phyloP scores from a whole-genome alignment of 2,888 invertebrate species.

The Erebia aethiops region DNA sequence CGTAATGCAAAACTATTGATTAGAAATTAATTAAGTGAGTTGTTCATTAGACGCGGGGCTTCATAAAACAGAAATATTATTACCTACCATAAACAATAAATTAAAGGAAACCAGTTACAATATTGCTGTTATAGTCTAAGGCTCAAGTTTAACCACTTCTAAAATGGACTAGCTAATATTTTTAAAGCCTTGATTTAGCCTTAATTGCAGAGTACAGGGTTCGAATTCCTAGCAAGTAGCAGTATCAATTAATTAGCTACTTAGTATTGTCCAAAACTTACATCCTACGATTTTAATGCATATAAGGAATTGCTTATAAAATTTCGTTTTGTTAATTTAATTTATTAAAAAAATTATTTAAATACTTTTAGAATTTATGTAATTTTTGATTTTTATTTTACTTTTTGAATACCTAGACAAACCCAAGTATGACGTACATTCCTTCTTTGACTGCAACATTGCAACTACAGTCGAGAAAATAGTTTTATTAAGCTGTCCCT shows the following conservation, averaged over 20 bases:
- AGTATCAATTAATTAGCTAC: too few species aligned
- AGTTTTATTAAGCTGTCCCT: conserved; percentile 26
- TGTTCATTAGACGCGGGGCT: conserved; percentile 22
- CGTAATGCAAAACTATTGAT: conserved; percentile 22
- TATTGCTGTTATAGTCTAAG: not conserved
- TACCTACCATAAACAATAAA: conserved; percentile 26
- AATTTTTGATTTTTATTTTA: not conserved
- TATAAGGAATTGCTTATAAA: too few species aligned
- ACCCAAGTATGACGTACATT: not conserved
- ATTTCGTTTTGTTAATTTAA: too few species aligned
- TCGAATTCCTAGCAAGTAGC: too few species aligned
- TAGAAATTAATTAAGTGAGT: conserved; percentile 22
- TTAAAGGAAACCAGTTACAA: conserved; percentile 18
- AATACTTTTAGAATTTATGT: too few species aligned
- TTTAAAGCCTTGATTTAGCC: too few species aligned
- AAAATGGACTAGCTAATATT: not conserved
- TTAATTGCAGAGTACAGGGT: too few species aligned
- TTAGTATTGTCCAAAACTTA: too few species aligned
- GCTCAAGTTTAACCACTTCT: not conserved
- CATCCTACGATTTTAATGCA: too few species aligned
- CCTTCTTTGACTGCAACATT: not conserved
- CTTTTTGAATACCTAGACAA: not conserved
- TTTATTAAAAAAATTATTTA: too few species aligned
- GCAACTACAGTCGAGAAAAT: conserved; percentile 8
- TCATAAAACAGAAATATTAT: conserved; percentile 28